These are phyloP conservation scores for Tenebrio molitor DNA, from an alignment of 1,140 invertebrate genomes.

Conservation along the genomic window DNA sequence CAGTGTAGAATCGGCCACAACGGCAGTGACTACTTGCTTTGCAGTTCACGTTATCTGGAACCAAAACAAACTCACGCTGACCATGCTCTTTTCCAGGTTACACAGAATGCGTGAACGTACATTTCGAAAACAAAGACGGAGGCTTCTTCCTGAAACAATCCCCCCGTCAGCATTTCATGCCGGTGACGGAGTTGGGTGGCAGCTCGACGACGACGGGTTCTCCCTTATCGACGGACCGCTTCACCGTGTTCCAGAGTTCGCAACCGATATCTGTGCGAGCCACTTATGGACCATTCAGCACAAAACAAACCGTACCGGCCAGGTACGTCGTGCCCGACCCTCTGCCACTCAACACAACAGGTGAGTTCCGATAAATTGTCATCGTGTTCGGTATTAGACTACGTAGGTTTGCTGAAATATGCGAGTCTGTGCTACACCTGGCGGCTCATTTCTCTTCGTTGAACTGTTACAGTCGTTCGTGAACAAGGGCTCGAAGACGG, in stretches of 20 bases:
- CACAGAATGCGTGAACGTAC: constrained; percentile 79
- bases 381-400: no score
- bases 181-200: constrained; percentile 64
- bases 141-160: constrained; percentile 90
- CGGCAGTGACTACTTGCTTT: no score
- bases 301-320: constrained; percentile 93
- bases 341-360: constrained; percentile 66
- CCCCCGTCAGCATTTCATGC: constrained; percentile 73
- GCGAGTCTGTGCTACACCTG: no score
- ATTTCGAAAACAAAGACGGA: constrained; percentile 91
- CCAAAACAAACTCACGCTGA: no score
- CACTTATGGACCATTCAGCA: constrained; percentile 92
- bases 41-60: no score
- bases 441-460: no score
- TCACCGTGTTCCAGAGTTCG: constrained; percentile 90
- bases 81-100: constrained; percentile 66
- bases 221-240: constrained; percentile 81
- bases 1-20: no score
- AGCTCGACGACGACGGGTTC: constrained; percentile 65
- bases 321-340: constrained; percentile 88
- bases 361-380: constrained; percentile 52
- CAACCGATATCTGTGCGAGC: constrained; percentile 89
- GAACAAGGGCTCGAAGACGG: no score
- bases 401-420: no score
- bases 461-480: no score